A percentile compares a stretch with the other conserved stretches of the same genome.
These are phyloP conservation scores for Drosophila virilis DNA, from an alignment of 1,140 invertebrate genomes.

Conservation along the genomic window DNA sequence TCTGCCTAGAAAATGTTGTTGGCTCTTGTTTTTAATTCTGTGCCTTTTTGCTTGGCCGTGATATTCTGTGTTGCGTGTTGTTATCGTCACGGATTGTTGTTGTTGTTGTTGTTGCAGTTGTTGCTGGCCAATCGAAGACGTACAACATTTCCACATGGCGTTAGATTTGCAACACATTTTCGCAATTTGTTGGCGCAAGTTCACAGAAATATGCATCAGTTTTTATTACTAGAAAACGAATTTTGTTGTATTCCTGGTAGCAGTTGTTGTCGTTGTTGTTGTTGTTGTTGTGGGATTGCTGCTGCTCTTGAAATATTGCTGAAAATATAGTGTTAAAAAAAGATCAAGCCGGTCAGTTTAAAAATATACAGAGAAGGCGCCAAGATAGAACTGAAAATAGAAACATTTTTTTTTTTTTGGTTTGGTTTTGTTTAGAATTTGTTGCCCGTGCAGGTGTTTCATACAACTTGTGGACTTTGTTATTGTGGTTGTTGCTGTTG, in stretches of 20 bases:
- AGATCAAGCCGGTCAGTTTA: slow-evolving; percentile 72
- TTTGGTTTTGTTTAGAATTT: slow-evolving; percentile 42
- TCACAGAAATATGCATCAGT: slow-evolving; percentile 72
- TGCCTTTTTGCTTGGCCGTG: slow-evolving; percentile 25
- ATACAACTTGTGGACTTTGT: slow-evolving; percentile 33
- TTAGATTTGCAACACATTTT: slow-evolving; percentile 78
- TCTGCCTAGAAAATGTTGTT: slow-evolving; percentile 19
- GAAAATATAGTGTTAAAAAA: slow-evolving; percentile 61
- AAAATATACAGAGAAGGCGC: slow-evolving; percentile 60
- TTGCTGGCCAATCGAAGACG: slow-evolving; percentile 57
- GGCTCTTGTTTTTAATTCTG: slow-evolving; percentile 13
- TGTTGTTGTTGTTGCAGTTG: slow-evolving; percentile 19
- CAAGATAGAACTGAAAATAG: slow-evolving; percentile 64
- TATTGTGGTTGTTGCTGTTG: neutral
- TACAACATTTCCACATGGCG: slow-evolving; percentile 66
- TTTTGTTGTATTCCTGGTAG: slow-evolving; percentile 36
- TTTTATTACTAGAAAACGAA: slow-evolving; percentile 32
- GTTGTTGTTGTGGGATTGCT: slow-evolving; percentile 24
- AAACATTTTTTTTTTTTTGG: slow-evolving; percentile 44
- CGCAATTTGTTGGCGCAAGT: slow-evolving; percentile 56
- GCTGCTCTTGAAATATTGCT: slow-evolving; percentile 66
- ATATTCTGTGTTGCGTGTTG: slow-evolving; percentile 28
- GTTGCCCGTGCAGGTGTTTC: slow-evolving; percentile 34
- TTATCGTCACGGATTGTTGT: slow-evolving; percentile 15
- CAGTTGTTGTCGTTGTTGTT: slow-evolving; percentile 22